A percentile compares a stretch with the other conserved stretches of the same genome.
Conservation (phyloP, 2,888 invertebrate genomes). For the Beris morrisii region DNA sequence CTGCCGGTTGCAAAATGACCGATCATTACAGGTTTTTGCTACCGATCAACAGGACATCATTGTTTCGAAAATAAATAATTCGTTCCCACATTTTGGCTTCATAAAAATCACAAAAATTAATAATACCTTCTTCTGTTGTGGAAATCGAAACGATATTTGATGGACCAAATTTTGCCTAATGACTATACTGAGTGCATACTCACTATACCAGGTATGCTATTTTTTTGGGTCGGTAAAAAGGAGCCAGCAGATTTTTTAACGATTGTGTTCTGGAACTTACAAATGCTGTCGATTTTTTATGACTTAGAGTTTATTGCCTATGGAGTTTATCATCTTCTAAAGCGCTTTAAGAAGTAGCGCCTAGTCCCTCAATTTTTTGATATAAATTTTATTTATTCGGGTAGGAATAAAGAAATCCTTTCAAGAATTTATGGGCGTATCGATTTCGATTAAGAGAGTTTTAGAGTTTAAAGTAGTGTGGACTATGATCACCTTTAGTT, state of each 20-base stretch:
- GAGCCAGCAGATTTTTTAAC: no score
- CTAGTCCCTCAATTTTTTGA: not conserved
- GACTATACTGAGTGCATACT: no score
- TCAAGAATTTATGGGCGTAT: conserved; percentile 12
- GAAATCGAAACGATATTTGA: no score
- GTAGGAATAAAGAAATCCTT: not conserved
- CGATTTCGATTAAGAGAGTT: conserved; percentile 15
- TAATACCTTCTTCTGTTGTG: no score
- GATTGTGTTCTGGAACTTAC: no score
- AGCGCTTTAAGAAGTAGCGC: conserved; percentile 1
- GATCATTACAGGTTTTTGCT: conserved; percentile 16
- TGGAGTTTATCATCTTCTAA: conserved; percentile 3
- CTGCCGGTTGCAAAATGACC: conserved; percentile 22
- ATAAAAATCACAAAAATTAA: no score
- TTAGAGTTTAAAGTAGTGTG: no score
- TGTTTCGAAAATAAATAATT: conserved; percentile 8
- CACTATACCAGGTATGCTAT: no score
- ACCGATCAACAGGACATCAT: conserved; percentile 29
- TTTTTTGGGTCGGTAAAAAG: no score
- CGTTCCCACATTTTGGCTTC: no score
- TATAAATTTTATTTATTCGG: conserved; percentile 12
- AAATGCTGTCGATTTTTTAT: not conserved
- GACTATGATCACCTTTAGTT: no score
- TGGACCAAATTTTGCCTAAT: no score
- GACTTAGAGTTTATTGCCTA: not conserved